phyloP scores from a whole-genome alignment of 2,888 invertebrate species.

The Melieria picta region DNA sequence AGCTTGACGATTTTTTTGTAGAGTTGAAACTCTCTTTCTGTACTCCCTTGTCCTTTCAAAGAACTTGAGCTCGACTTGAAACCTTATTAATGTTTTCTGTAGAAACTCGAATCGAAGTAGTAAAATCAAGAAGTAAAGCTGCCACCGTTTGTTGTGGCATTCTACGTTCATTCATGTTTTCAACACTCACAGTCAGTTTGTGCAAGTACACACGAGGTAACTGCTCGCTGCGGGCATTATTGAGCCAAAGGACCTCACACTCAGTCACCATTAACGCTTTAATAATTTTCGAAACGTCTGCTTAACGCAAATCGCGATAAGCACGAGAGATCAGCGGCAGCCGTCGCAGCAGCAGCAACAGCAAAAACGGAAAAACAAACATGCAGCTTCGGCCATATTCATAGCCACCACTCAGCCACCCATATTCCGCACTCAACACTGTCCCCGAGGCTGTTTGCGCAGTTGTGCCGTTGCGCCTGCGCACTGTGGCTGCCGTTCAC shows the following conservation, averaged over 20 bases:
- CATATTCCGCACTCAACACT: slow-evolving; percentile 42
- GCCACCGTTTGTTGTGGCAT: too few relatives aligned
- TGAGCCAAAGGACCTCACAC: slow-evolving; percentile 22
- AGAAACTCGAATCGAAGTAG: too few relatives aligned
- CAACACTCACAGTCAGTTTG: too few relatives aligned
- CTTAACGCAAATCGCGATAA: slow-evolving; percentile 45
- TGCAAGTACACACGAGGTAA: too few relatives aligned
- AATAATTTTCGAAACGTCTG: slow-evolving; percentile 37
- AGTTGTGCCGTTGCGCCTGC: slow-evolving; percentile 12
- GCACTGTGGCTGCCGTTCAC: slow-evolving; percentile 16
- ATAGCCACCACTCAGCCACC: slow-evolving; percentile 36
- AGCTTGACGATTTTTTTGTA: too few relatives aligned
- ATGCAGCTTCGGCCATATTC: slow-evolving; percentile 6
- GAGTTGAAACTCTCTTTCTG: too few relatives aligned
- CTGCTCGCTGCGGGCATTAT: too few relatives aligned
- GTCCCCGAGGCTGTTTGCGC: slow-evolving; percentile 43
- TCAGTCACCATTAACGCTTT: slow-evolving; percentile 30
- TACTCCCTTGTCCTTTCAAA: too few relatives aligned
- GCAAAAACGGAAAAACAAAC: slow-evolving; percentile 26
- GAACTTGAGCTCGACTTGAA: too few relatives aligned
- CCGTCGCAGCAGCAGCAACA: neutral
- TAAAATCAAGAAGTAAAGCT: too few relatives aligned
- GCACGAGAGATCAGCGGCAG: slow-evolving; percentile 15
- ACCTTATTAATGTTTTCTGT: too few relatives aligned
- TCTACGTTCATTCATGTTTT: too few relatives aligned